Conservation (phyloP, 2,797 vertebrate species). For the Lagodon rhomboides region DNA sequence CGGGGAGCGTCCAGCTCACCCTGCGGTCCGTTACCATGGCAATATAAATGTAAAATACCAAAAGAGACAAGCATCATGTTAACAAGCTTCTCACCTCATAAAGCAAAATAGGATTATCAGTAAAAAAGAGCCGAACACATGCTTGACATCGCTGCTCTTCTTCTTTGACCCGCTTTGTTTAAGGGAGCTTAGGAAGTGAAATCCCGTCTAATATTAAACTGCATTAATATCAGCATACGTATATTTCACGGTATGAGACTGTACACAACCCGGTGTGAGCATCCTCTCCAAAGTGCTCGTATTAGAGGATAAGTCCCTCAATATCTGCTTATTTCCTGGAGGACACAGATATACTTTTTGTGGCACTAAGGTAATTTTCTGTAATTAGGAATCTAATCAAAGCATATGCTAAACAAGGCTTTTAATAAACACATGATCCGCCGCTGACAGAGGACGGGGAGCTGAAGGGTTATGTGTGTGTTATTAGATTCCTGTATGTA, state of each 20-base stretch:
- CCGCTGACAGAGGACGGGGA: conserved; percentile 77
- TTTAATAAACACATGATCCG: conserved; percentile 81
- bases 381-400: conserved; percentile 87
- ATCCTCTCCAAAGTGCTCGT: conserved; percentile 51
- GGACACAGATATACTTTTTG: conserved; percentile 65
- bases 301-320: conserved; percentile 56
- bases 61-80: not conserved
- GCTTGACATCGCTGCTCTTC: not conserved
- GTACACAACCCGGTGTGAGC: conserved; percentile 7
- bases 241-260: conserved; percentile 9
- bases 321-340: conserved; percentile 69
- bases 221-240: conserved; percentile 24
- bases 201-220: conserved; percentile 21
- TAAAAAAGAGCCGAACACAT: conserved; percentile 2
- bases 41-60: not conserved
- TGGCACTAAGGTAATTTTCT: conserved; percentile 74
- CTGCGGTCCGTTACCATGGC: not conserved
- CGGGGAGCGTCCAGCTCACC: not conserved
- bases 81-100: conserved; percentile 8
- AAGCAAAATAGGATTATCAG: conserved; percentile 20
- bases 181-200: conserved; percentile 1
- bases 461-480: conserved; percentile 63
- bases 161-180: conserved; percentile 14
- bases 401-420: conserved; percentile 76
- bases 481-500: conserved; percentile 74